Evolutionary conservation across 2,113 vertebrate genomes (phyloP), one percentile per base, ranked within the genome.

Genomic region (Menidia beryllina): DNA sequence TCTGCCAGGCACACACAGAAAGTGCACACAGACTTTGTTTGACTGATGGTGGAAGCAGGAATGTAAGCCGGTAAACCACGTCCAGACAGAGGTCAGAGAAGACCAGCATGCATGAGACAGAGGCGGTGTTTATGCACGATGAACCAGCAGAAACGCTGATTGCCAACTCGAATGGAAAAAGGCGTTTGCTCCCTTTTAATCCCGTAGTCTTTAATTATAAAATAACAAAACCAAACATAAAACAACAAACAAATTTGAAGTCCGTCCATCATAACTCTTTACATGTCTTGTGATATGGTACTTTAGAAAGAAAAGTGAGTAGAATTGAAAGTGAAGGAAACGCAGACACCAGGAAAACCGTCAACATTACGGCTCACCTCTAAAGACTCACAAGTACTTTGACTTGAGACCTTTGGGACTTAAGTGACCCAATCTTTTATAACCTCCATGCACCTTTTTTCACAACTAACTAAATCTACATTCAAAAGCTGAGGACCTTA

Each of bases 11-110:
- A 34, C 34, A 27, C 61, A 41, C n/a, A 50, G 20, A 43, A 20
- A 26, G 13, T 49, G 50, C 63, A 41, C 50, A 47, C 61, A 1
- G 7, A 62, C 34, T 20, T 9, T 27, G 19, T 15, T 4, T 26
- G 51, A 14, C 48, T 21, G 48, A 21, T 60, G 47, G 47, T 38
- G 25, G 55, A 68, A 61, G 25, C 17, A 72, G 54, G 47, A 77
- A 80, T 62, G 49, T 61, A 24, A 72, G 21, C 68, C 1, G 19
- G 56, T 69, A 59, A 69, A 80, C 56, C 77, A 56, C 26, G 19
- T 62, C 72, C 67, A 83, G 80, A 69, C 24, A 5, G 53, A 48
- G 70, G 41, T 55, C 45, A 34, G 23, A 23, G n/a, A 25, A 24
- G 24, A 45, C 30, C 30, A 34, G 30, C 30, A 10, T 34, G 30